phyloP scores from a whole-genome alignment of 2,113 vertebrate species.

The Spermophilus dauricus region DNA sequence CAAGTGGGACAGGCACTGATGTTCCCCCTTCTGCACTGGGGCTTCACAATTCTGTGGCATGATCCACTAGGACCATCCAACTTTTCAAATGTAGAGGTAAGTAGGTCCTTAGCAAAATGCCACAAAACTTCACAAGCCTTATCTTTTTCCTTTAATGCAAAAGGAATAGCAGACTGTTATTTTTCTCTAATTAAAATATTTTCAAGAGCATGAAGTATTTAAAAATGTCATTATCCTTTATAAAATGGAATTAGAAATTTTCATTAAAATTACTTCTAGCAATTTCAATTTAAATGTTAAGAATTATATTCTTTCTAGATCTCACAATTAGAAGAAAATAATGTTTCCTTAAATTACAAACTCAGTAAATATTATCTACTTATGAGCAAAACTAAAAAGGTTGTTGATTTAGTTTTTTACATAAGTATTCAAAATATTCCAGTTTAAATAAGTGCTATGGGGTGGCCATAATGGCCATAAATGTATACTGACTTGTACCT shows the following conservation, averaged over 20 bases:
- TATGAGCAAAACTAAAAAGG: background rate
- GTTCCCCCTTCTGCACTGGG: background rate
- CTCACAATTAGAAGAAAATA: constrained; percentile 21
- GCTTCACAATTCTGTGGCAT: background rate
- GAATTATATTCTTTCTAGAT: constrained; percentile 29
- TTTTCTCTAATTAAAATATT: constrained; percentile 71
- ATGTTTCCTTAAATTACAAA: background rate
- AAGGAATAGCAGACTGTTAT: background rate
- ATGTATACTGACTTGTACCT: background rate
- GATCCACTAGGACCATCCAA: background rate
- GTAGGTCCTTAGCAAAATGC: background rate
- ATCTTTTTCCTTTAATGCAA: background rate
- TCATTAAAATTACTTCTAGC: constrained; percentile 22
- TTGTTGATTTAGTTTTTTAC: background rate
- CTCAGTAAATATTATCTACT: background rate
- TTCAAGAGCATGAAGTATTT: constrained; percentile 43
- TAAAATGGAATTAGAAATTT: constrained; percentile 53
- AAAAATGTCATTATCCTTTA: constrained; percentile 56
- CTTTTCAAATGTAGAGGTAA: background rate
- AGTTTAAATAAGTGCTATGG: background rate
- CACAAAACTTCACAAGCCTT: background rate
- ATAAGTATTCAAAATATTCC: background rate
- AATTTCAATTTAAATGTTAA: constrained; percentile 63
- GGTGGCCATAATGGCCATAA: too few species aligned
- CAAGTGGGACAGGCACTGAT: background rate